phyloP scores from a whole-genome alignment of 2,888 invertebrate species.

The Oligia fasciuncula region DNA sequence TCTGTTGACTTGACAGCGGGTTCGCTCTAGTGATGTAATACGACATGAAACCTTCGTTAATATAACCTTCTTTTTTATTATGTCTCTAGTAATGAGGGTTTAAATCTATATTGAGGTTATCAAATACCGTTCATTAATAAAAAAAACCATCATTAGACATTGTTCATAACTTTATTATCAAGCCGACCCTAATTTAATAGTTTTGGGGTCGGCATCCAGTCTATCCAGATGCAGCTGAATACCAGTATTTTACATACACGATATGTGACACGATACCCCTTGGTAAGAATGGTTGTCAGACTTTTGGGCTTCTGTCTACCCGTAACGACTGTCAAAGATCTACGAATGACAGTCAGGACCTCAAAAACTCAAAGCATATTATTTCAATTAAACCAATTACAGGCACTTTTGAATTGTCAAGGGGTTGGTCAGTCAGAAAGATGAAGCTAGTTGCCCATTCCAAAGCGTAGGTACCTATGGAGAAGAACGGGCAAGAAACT shows the following conservation, averaged over 20 bases:
- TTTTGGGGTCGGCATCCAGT: neutral
- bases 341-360: neutral
- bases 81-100: neutral
- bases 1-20: constrained; percentile 23
- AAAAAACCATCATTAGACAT: neutral
- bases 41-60: constrained; percentile 2
- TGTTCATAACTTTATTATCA: neutral
- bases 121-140: neutral
- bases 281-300: neutral
- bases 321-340: neutral
- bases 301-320: neutral
- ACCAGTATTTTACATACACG: neutral
- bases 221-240: neutral
- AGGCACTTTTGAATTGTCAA: no score
- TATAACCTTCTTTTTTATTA: neutral
- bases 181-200: neutral
- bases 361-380: no score
- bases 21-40: constrained; percentile 5
- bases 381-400: no score
- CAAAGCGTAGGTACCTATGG: no score
- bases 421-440: no score
- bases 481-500: no score
- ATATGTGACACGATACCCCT: neutral
- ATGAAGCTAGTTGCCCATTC: no score
- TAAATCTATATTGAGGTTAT: neutral